Evolutionary conservation across 2,113 vertebrate species (phyloP), one percentile per base, ranked within the genome.

Genomic region (Geococcyx californianus): DNA sequence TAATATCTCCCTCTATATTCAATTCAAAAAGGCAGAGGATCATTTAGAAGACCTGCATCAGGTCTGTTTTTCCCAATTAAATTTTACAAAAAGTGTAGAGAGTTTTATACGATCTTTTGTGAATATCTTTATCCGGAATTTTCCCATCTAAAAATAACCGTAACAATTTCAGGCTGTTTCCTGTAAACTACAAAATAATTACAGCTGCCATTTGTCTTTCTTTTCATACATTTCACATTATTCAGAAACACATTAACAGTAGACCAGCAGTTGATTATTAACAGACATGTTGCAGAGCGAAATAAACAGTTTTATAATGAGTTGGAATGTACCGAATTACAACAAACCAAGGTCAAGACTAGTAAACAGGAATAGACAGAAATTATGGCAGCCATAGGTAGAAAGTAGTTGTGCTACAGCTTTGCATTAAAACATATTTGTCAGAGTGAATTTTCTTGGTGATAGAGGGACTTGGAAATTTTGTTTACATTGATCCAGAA

Each of bases 121-220:
- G 67, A 80, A 80, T 54, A 94, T 20, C 11, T 36, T 73, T 75
- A 58, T 91, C 40, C 52, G 90, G 44, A 79, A 73, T 42, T 79
- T 97, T 96, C 90, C 63, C 75, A 76, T 51, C 34, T 88, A 85
- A 95, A 94, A 94, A 80, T 80, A 84, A 83, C 67, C 58, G 8
- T 92, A 84, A 91, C 16, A 73, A 58, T 87, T 94, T 87, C 66
- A 92, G 73, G 36, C 51, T 90, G 67, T 90, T 93, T 94, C 58
- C 63, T n/a, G 10, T 83, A 80, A 95, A 62, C 68, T 59, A 45
- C 45, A 54, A 51, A 95, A 79, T 51, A 93, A 87, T 72, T 88
- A 73, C 34, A 62, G 79, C 15, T 31, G 45, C 9, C 13, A 45
- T 94, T 95, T 95, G 19, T 73, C 76, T 91, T 83, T 83, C 40